These are phyloP conservation scores for Calameuta filiformis DNA, from an alignment of 2,888 invertebrate species.

Conservation along the genomic window DNA sequence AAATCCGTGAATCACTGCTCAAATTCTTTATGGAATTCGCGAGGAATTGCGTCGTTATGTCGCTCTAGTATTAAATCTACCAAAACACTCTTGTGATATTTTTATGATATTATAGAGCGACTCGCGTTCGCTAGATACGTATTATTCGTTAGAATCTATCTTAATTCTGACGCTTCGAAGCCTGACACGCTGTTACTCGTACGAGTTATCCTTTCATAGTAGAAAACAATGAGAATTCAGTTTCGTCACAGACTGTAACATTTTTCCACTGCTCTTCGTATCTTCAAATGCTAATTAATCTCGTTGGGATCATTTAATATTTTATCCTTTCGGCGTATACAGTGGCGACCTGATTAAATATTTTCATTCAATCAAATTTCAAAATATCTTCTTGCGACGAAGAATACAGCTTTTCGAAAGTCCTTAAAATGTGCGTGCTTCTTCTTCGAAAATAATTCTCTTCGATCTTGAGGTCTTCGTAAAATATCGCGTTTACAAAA, in stretches of 20 bases:
- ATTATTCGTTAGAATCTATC: neutral
- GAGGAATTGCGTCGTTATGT: neutral
- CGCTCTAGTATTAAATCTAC: neutral
- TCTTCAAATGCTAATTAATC: neutral
- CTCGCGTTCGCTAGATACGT: neutral
- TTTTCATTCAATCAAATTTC: neutral
- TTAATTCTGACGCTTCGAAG: constrained; percentile 1
- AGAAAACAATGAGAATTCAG: neutral
- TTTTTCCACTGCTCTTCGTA: neutral
- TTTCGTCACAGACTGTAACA: neutral
- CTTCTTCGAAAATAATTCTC: neutral
- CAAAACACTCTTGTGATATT: neutral
- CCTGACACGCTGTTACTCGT: neutral
- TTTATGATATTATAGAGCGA: neutral
- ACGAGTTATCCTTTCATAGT: neutral
- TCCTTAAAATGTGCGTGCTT: neutral
- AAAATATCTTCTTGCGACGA: neutral
- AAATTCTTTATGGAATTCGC: neutral
- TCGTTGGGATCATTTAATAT: neutral
- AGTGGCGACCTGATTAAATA: neutral
- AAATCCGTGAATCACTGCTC: neutral
- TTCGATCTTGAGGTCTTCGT: neutral
- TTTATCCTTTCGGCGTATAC: neutral
- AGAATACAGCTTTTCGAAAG: neutral
- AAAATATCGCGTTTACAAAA: neutral